Conservation (phyloP, 2,888 invertebrate genomes). For the Boloria selene region DNA sequence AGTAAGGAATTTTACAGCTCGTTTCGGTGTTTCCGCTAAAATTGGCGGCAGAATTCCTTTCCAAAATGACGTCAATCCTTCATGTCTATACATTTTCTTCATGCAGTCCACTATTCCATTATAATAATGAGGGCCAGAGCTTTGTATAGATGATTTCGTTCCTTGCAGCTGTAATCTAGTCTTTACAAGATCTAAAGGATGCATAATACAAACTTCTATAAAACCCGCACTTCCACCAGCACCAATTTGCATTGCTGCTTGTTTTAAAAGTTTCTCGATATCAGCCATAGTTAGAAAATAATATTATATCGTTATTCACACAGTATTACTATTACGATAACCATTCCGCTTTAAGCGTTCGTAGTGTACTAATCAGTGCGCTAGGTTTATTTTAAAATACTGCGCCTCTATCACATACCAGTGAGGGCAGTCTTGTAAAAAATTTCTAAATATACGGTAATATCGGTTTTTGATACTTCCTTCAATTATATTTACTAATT, state of each 20-base stretch:
- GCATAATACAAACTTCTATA: constrained; percentile 97
- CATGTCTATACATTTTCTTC: constrained; percentile 92
- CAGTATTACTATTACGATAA: constrained; percentile 30
- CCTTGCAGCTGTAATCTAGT: constrained; percentile 85
- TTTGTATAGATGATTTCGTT: constrained; percentile 48
- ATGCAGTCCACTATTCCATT: constrained; percentile 93
- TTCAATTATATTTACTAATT: background rate
- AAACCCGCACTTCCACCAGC: constrained; percentile 97
- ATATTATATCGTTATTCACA: constrained; percentile 30
- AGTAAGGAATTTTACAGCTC: constrained; percentile 96
- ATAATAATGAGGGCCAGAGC: constrained; percentile 84
- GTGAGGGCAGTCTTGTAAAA: constrained; percentile 14
- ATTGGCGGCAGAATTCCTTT: constrained; percentile 97
- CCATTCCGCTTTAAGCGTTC: constrained; percentile 32
- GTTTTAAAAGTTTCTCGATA: constrained; percentile 79
- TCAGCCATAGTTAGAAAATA: constrained; percentile 60
- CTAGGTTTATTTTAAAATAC: constrained; percentile 42
- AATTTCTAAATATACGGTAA: background rate
- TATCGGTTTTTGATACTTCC: constrained; percentile 24
- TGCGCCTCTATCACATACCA: constrained; percentile 40
- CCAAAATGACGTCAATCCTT: constrained; percentile 93
- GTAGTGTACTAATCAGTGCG: constrained; percentile 25
- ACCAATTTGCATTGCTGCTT: constrained; percentile 90
- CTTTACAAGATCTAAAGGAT: constrained; percentile 96
- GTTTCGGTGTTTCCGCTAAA: constrained; percentile 96